A percentile compares a stretch with the other conserved stretches of the same genome.
These are phyloP conservation scores for Metaphire vulgaris DNA, from an alignment of 1,140 invertebrate species.

Conservation along the genomic window DNA sequence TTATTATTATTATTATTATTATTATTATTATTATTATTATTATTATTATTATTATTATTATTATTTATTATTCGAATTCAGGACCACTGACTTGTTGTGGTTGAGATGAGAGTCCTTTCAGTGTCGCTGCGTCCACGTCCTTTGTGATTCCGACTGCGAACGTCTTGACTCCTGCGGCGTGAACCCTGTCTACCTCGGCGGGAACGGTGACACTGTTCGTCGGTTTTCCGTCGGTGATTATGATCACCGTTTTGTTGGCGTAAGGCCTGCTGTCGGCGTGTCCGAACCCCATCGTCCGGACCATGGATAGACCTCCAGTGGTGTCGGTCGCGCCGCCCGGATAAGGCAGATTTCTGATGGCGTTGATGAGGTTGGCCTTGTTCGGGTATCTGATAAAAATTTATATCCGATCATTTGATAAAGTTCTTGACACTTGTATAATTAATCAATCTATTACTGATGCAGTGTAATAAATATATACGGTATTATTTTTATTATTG, in stretches of 20 bases:
- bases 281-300: slow-evolving; percentile 9
- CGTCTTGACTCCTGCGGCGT: not conserved
- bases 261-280: slow-evolving; percentile 17
- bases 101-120: not conserved
- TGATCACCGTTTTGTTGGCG: slow-evolving; percentile 31
- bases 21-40: too few relatives aligned
- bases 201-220: too few relatives aligned
- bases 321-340: slow-evolving; percentile 20
- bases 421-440: too few relatives aligned
- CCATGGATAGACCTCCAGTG: slow-evolving; percentile 11
- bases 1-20: too few relatives aligned
- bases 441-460: too few relatives aligned
- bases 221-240: slow-evolving; percentile 37
- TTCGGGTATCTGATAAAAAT: slow-evolving; percentile 16
- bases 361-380: slow-evolving; percentile 3
- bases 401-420: too few relatives aligned
- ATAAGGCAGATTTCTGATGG: slow-evolving; percentile 10
- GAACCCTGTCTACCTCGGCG: not conserved
- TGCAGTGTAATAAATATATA: too few relatives aligned
- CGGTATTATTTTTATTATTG: too few relatives aligned
- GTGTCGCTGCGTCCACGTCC: not conserved
- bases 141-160: slow-evolving; percentile 21
- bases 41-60: too few relatives aligned
- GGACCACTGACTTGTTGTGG: not conserved
- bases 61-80: too few relatives aligned